Percentiles rank a stretch among this genome's conserved stretches.
These are phyloP conservation scores for Acanthis flammea DNA, from an alignment of 2,797 vertebrate genomes.

Conservation along the genomic window DNA sequence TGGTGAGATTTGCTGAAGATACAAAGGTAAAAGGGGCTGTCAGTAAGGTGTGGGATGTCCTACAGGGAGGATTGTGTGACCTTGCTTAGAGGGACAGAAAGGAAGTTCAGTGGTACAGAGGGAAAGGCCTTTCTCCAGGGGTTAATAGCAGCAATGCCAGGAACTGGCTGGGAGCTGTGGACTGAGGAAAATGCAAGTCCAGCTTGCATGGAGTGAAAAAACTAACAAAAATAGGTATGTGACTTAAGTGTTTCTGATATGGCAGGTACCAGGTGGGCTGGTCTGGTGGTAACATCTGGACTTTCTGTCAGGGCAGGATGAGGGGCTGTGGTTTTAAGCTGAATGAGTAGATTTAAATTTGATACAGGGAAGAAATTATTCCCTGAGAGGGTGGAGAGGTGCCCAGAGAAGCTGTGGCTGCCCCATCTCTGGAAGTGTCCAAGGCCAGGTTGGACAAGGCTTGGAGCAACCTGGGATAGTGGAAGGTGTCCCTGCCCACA, in stretches of 20 bases:
- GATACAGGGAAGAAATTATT: neutral
- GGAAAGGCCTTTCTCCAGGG: neutral
- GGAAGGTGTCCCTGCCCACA: fast-evolving
- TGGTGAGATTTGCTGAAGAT: neutral
- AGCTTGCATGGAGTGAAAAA: fast-evolving
- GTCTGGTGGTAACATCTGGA: neutral
- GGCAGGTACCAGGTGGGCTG: fast-evolving
- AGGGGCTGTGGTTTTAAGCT: neutral
- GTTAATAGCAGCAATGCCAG: neutral
- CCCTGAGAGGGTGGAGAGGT: fast-evolving
- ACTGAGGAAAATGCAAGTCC: neutral
- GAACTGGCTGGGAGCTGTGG: fast-evolving
- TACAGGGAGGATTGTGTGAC: neutral
- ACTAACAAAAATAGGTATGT: neutral
- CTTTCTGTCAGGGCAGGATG: neutral
- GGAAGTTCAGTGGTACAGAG: neutral
- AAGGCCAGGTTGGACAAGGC: fast-evolving
- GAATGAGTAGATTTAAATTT: neutral
- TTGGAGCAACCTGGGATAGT: neutral
- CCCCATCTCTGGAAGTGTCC: neutral
- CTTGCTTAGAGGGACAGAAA: neutral
- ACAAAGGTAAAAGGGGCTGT: neutral
- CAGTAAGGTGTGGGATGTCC: neutral
- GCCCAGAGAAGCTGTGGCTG: neutral
- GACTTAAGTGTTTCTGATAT: fast-evolving